phyloP scores from a whole-genome alignment of 2,888 invertebrate species.

The Drosophila leonis region DNA sequence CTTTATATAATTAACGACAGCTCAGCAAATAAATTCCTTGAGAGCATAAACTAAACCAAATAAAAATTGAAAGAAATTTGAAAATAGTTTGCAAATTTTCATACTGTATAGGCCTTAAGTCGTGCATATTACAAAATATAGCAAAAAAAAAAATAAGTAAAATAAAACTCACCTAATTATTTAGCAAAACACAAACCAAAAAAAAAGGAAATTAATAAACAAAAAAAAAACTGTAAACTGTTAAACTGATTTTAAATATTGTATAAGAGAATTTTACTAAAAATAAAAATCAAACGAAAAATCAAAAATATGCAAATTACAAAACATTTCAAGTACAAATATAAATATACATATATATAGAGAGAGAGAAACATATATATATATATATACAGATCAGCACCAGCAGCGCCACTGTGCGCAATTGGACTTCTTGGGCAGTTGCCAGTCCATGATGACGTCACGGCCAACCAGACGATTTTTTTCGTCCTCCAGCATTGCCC shows the following conservation, averaged over 20 bases:
- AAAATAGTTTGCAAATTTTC: slow-evolving; percentile 69
- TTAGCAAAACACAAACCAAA: slow-evolving; percentile 46
- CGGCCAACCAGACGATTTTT: slow-evolving; percentile 40
- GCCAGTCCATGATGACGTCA: slow-evolving; percentile 47
- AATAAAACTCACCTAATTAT: slow-evolving; percentile 47
- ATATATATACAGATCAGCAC: slow-evolving; percentile 25
- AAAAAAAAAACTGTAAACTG: slow-evolving; percentile 70
- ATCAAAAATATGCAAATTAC: slow-evolving; percentile 24
- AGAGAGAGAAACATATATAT: neutral
- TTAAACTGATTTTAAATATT: slow-evolving; percentile 81
- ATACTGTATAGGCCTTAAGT: slow-evolving; percentile 75
- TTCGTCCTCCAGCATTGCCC: slow-evolving; percentile 31
- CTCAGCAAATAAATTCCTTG: slow-evolving; percentile 46
- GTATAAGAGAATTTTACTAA: slow-evolving; percentile 78
- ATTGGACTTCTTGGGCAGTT: slow-evolving; percentile 27
- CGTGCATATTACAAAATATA: slow-evolving; percentile 65
- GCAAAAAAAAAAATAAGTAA: slow-evolving; percentile 28
- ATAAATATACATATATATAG: neutral
- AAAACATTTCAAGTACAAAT: slow-evolving; percentile 5
- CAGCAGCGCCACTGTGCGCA: slow-evolving; percentile 48
- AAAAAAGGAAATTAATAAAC: slow-evolving; percentile 11
- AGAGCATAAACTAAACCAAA: slow-evolving; percentile 39
- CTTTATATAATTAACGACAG: slow-evolving; percentile 42
- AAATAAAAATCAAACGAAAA: slow-evolving; percentile 68
- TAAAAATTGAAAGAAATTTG: slow-evolving; percentile 23